Evolutionary conservation across 2,888 invertebrate species (phyloP).

Genomic region (Chymomyza caudatula): DNA sequence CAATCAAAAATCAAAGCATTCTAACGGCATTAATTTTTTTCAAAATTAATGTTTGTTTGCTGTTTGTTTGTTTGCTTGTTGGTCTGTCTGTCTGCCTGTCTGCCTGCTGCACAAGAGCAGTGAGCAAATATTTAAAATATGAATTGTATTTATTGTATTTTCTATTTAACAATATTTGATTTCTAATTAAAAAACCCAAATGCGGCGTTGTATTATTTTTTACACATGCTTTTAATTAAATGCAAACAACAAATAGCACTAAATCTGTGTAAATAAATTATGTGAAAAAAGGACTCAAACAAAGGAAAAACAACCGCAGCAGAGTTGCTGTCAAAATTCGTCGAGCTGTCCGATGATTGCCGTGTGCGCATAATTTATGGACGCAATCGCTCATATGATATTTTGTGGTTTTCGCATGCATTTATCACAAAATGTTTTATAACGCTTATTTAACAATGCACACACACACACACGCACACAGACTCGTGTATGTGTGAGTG

Average conservation of each 20-base stretch:
- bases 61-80: slow-evolving; percentile 21
- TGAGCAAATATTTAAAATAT: slow-evolving; percentile 24
- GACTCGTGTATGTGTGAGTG: neutral
- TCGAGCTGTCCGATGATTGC: neutral
- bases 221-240: slow-evolving; percentile 66
- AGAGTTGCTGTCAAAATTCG: neutral
- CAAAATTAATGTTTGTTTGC: slow-evolving; percentile 63
- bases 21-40: slow-evolving; percentile 11
- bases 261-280: slow-evolving; percentile 31
- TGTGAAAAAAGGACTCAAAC: neutral
- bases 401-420: slow-evolving; percentile 64
- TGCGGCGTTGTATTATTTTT: slow-evolving; percentile 30
- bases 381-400: slow-evolving; percentile 70
- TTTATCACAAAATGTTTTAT: slow-evolving; percentile 69
- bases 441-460: slow-evolving; percentile 57
- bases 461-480: neutral
- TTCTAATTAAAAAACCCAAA: slow-evolving; percentile 61
- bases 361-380: slow-evolving; percentile 55
- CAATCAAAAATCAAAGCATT: slow-evolving; percentile 55
- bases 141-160: slow-evolving; percentile 50
- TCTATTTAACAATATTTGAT: slow-evolving; percentile 54
- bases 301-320: neutral
- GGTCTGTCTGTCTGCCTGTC: slow-evolving; percentile 4
- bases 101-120: neutral
- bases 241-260: slow-evolving; percentile 65